Conservation (phyloP, 2,888 invertebrate genomes). For the Dione juno region DNA sequence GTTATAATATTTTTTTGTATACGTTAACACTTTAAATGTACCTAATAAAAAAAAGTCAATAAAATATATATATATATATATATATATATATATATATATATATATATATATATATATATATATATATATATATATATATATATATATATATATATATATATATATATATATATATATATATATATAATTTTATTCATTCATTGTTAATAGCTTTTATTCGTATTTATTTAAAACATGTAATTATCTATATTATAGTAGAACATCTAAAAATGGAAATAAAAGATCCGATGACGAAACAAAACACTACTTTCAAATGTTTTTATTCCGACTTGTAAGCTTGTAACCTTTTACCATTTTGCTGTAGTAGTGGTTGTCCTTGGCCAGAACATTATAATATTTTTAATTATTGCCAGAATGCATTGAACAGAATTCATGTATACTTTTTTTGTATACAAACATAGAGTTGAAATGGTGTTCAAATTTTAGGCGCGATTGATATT, state of each 20-base stretch:
- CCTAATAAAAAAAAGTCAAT: too few species aligned
- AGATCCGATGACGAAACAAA: conserved; percentile 1
- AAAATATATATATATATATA: too few species aligned
- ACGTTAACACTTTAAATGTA: too few species aligned
- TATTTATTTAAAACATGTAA: neutral
- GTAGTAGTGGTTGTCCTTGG: conserved; percentile 39
- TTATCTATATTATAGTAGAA: neutral
- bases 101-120: too few species aligned
- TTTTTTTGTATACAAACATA: neutral
- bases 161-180: too few species aligned
- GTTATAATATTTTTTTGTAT: too few species aligned
- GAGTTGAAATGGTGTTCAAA: neutral
- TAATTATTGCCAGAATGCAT: conserved; percentile 24
- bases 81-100: too few species aligned
- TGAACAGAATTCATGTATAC: neutral
- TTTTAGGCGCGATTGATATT: neutral
- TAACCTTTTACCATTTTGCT: conserved; percentile 31
- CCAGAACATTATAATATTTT: conserved; percentile 31
- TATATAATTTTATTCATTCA: too few species aligned
- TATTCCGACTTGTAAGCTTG: neutral
- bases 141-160: too few species aligned
- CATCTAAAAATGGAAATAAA: neutral
- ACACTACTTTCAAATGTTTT: conserved; percentile 1
- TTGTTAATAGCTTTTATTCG: too few species aligned
- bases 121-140: too few species aligned